phyloP scores from a whole-genome alignment of 2,113 vertebrate species.

The Anseranas semipalmata region DNA sequence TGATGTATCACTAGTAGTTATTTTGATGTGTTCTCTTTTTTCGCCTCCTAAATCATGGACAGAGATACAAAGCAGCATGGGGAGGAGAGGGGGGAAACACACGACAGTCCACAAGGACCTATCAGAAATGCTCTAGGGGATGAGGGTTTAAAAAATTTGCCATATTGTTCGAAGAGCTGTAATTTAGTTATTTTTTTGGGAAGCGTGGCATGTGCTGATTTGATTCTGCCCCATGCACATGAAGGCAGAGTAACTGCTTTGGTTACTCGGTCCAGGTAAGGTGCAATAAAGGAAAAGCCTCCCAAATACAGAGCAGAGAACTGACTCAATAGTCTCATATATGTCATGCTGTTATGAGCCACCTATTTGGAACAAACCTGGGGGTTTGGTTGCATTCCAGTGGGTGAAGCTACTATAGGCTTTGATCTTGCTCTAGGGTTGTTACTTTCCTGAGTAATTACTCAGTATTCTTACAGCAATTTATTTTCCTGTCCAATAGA shows the following conservation, averaged over 20 bases:
- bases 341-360: not conserved
- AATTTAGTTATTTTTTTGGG: not conserved
- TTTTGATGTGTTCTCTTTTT: not conserved
- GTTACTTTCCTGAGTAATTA: not conserved
- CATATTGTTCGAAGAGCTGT: not conserved
- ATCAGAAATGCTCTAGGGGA: not conserved
- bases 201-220: not conserved
- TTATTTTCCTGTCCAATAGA: slow-evolving; percentile 37
- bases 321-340: too few species aligned
- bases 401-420: not conserved
- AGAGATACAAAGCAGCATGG: not conserved
- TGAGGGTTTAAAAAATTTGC: not conserved
- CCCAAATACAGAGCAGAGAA: not conserved
- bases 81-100: not conserved
- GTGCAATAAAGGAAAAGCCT: not conserved
- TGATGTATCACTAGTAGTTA: not conserved
- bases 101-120: not conserved
- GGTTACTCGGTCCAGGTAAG: not conserved
- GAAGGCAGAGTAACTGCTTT: not conserved
- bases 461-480: slow-evolving; percentile 33
- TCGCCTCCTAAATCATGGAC: not conserved
- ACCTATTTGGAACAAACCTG: not conserved
- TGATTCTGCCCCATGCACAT: not conserved
- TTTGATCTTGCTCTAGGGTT: not conserved
- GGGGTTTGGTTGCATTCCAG: not conserved